phyloP scores from a whole-genome alignment of 2,797 vertebrate genomes.

The Thalassophryne amazonica region DNA sequence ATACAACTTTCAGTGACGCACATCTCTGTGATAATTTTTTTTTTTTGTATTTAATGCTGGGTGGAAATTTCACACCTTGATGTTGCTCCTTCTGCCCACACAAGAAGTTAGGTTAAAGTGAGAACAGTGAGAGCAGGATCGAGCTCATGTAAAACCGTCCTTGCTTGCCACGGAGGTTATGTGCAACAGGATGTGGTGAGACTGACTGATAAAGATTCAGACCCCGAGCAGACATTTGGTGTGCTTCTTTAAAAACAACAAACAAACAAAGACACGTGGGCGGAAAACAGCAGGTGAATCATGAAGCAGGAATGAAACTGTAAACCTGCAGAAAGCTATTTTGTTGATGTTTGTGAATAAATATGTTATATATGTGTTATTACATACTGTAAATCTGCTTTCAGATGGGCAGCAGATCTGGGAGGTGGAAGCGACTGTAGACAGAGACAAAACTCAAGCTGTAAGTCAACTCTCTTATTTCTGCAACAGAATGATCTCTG shows the following conservation, averaged over 20 bases:
- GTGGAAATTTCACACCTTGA: constrained; percentile 49
- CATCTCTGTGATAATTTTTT: too few relatives aligned
- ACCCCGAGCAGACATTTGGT: constrained; percentile 56
- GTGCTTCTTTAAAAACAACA: too few relatives aligned
- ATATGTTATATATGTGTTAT: neutral
- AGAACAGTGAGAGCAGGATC: constrained; percentile 38
- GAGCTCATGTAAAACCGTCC: constrained; percentile 34
- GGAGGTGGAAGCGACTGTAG: constrained; percentile 93
- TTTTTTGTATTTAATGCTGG: constrained; percentile 51
- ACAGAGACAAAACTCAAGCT: constrained; percentile 93
- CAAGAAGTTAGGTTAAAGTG: constrained; percentile 18
- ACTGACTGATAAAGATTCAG: constrained; percentile 65
- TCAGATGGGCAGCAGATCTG: constrained; percentile 93
- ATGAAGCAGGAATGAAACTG: constrained; percentile 33
- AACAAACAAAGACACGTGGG: too few relatives aligned
- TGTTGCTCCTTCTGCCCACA: constrained; percentile 48
- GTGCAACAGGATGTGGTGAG: constrained; percentile 78
- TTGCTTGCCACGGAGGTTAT: constrained; percentile 56
- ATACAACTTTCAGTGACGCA: constrained; percentile 38
- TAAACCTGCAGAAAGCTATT: constrained; percentile 18
- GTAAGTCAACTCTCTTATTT: constrained; percentile 76
- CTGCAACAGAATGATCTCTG: too few relatives aligned
- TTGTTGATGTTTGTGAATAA: constrained; percentile 15
- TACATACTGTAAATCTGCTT: constrained; percentile 14
- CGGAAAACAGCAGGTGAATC: constrained; percentile 51